These are phyloP conservation scores for Struthidea cinerea DNA, from an alignment of 2,113 vertebrate species.

Conservation along the genomic window DNA sequence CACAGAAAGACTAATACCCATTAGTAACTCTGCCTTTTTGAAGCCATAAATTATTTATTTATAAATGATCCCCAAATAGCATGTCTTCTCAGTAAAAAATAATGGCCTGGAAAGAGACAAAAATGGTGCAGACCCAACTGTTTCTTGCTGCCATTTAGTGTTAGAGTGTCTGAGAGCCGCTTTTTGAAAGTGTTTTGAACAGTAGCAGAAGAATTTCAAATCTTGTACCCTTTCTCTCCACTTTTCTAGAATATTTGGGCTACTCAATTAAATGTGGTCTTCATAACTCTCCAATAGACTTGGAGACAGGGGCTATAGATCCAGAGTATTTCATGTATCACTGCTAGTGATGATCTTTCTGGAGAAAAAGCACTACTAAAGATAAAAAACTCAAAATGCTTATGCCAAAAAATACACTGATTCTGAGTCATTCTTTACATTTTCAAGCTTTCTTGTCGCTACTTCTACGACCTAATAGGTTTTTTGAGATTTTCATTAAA, in stretches of 20 bases:
- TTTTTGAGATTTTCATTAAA: neutral
- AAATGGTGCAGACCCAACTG: neutral
- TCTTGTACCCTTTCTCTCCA: neutral
- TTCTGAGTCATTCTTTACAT: neutral
- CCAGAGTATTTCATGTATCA: fast-evolving
- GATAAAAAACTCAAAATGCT: neutral
- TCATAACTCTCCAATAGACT: neutral
- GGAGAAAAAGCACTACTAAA: neutral
- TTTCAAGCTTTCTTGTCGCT: neutral
- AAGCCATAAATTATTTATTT: neutral
- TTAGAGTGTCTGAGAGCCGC: neutral
- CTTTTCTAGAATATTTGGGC: neutral
- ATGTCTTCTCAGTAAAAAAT: neutral
- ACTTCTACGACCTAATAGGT: neutral
- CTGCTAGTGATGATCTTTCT: neutral
- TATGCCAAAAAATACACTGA: neutral
- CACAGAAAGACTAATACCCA: neutral
- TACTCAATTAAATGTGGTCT: neutral
- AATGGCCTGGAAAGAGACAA: neutral
- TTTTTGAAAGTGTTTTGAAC: neutral
- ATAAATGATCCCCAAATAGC: neutral
- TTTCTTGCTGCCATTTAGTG: neutral
- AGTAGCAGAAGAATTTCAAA: neutral
- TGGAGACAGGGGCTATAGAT: neutral
- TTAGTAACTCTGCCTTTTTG: neutral